phyloP scores from a whole-genome alignment of 2,888 invertebrate species.

The Drosophila flavopinicola region DNA sequence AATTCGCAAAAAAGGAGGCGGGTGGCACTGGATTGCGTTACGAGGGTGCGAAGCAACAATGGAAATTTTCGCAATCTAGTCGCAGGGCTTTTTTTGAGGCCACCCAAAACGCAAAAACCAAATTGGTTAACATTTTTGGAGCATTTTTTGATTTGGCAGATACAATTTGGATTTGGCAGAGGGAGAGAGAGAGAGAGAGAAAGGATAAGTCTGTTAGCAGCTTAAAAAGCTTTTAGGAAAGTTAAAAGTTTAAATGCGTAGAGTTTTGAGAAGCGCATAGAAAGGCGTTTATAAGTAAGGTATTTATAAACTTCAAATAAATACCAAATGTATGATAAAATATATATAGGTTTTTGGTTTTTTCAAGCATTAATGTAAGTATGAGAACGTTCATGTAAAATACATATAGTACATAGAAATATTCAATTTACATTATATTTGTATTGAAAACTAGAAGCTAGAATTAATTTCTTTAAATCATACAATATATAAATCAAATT shows the following conservation, averaged over 20 bases:
- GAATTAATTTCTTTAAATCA: too few species aligned
- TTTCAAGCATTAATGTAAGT: too few species aligned
- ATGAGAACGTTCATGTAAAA: too few species aligned
- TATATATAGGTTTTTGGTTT: too few species aligned
- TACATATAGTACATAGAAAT: too few species aligned
- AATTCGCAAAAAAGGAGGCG: conserved; percentile 44
- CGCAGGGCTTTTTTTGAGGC: conserved; percentile 4
- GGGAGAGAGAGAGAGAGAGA: background rate
- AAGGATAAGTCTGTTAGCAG: background rate
- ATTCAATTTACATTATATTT: too few species aligned
- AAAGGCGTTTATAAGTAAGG: too few species aligned
- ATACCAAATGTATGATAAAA: too few species aligned
- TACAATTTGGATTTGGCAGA: background rate
- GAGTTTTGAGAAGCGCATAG: background rate
- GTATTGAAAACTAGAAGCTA: too few species aligned
- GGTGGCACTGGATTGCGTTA: conserved; percentile 5
- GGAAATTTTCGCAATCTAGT: conserved; percentile 35
- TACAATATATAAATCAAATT: too few species aligned
- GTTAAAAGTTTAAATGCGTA: background rate
- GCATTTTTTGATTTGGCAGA: conserved; percentile 6
- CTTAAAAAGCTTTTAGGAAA: background rate
- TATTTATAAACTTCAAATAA: too few species aligned
- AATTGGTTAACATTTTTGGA: conserved; percentile 4
- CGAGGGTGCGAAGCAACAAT: conserved; percentile 19
- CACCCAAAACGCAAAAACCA: background rate